Evolutionary conservation across 2,888 invertebrate genomes (phyloP).

Genomic region (Dioctria rufipes): DNA sequence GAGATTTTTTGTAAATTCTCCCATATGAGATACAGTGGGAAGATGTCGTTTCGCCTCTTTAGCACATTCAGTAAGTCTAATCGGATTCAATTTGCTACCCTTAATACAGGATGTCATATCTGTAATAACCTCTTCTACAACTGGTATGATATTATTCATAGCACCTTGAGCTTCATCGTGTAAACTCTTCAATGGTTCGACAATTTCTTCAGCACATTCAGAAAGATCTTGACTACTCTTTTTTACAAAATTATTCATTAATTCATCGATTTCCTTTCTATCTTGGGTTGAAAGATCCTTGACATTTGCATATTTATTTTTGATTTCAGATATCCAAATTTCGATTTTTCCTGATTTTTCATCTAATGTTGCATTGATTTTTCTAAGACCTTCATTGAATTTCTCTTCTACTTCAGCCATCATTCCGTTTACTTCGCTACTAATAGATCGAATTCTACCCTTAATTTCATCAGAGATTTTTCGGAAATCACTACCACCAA

Average conservation of each 20-base stretch:
- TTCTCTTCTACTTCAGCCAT: slow-evolving; percentile 17
- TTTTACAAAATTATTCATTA: not conserved
- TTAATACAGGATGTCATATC: slow-evolving; percentile 2
- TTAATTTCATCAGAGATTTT: not conserved
- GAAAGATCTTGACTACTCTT: slow-evolving; percentile 7
- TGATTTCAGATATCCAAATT: slow-evolving; percentile 7
- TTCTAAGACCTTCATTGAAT: slow-evolving; percentile 15
- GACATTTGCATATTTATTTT: slow-evolving; percentile 21
- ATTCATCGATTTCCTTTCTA: slow-evolving; percentile 9
- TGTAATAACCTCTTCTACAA: not conserved
- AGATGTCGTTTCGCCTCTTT: not conserved
- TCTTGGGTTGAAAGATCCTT: not conserved
- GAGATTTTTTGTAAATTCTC: not conserved
- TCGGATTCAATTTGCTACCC: not conserved
- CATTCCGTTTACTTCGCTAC: slow-evolving; percentile 8
- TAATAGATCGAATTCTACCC: slow-evolving; percentile 7
- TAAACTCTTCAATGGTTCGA: slow-evolving; percentile 11
- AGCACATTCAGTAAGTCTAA: slow-evolving; percentile 14
- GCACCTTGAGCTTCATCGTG: slow-evolving; percentile 1
- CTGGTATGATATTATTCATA: slow-evolving; percentile 9
- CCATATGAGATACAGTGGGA: slow-evolving; percentile 8
- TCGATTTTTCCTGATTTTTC: not conserved
- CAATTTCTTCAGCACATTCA: slow-evolving; percentile 19
- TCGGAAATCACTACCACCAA: slow-evolving; percentile 4
- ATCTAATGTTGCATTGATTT: slow-evolving; percentile 6